These are phyloP conservation scores for Latrodectus geometricus DNA, from an alignment of 1,140 invertebrate species.

Conservation along the genomic window DNA sequence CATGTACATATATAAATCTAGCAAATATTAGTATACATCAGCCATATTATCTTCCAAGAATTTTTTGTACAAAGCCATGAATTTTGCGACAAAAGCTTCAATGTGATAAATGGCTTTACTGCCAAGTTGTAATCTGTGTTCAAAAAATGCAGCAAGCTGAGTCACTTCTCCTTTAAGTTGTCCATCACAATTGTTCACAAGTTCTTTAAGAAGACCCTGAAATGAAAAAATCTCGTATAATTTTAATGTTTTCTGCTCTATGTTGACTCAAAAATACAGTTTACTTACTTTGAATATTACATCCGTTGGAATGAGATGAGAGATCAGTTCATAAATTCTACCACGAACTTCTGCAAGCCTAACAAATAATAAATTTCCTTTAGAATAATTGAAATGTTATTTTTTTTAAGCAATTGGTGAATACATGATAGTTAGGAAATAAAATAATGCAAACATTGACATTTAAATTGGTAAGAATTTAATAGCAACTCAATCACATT, in stretches of 20 bases:
- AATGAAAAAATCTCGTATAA: neutral
- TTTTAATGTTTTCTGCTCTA: neutral
- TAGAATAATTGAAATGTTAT: too few species aligned
- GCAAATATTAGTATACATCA: slow-evolving; percentile 62
- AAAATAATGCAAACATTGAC: too few species aligned
- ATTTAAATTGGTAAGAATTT: too few species aligned
- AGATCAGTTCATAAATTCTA: slow-evolving; percentile 92
- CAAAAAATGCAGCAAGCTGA: slow-evolving; percentile 86
- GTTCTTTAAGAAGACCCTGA: slow-evolving; percentile 82
- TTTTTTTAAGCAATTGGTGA: too few species aligned
- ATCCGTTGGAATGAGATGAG: slow-evolving; percentile 93
- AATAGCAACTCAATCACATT: too few species aligned
- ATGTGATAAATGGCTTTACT: slow-evolving; percentile 97
- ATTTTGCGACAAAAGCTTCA: slow-evolving; percentile 95
- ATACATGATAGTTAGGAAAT: too few species aligned
- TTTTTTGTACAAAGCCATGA: slow-evolving; percentile 93
- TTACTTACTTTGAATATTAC: slow-evolving; percentile 84
- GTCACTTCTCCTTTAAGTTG: slow-evolving; percentile 88
- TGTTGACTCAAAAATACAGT: neutral
- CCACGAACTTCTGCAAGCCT: slow-evolving; percentile 84
- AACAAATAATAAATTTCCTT: slow-evolving; percentile 28
- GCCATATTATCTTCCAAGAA: slow-evolving; percentile 80
- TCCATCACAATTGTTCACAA: slow-evolving; percentile 87
- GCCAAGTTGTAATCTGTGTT: slow-evolving; percentile 89
- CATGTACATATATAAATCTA: too few species aligned